These are phyloP conservation scores for Anseranas semipalmata DNA, from an alignment of 2,113 vertebrate genomes.

Conservation along the genomic window DNA sequence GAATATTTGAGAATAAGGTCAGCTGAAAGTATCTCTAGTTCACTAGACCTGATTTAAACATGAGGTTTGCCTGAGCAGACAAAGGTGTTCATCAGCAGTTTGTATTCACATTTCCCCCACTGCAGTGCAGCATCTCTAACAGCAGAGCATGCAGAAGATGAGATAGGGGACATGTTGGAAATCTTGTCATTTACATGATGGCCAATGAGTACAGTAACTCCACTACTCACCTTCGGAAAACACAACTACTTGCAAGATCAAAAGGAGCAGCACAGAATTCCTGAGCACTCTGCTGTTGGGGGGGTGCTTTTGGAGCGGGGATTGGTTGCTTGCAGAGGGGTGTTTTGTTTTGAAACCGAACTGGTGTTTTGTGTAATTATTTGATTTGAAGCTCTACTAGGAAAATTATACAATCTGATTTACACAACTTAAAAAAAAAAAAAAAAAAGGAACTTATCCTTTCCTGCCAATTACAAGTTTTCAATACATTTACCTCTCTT, in stretches of 20 bases:
- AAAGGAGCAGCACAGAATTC: neutral
- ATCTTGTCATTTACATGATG: neutral
- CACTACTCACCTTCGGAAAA: neutral
- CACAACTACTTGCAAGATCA: neutral
- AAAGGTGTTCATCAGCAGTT: neutral
- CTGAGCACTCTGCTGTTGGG: neutral
- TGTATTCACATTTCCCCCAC: neutral
- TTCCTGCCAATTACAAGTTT: neutral
- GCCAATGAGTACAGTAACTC: neutral
- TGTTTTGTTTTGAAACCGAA: neutral
- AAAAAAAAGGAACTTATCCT: neutral
- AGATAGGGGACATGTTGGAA: neutral
- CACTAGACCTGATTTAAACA: neutral
- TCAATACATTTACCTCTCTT: neutral
- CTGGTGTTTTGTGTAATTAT: neutral
- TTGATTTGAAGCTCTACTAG: neutral
- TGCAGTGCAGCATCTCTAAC: neutral
- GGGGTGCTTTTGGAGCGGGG: neutral
- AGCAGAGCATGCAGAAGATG: neutral
- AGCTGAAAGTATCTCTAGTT: neutral
- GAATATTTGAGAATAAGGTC: neutral
- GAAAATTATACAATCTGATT: neutral
- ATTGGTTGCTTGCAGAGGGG: accelerated
- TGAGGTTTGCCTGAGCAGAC: neutral
- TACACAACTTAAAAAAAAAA: neutral